Base-by-base conservation (phyloP, 2,888 invertebrate species). In the Eurytoma californica region DNA sequence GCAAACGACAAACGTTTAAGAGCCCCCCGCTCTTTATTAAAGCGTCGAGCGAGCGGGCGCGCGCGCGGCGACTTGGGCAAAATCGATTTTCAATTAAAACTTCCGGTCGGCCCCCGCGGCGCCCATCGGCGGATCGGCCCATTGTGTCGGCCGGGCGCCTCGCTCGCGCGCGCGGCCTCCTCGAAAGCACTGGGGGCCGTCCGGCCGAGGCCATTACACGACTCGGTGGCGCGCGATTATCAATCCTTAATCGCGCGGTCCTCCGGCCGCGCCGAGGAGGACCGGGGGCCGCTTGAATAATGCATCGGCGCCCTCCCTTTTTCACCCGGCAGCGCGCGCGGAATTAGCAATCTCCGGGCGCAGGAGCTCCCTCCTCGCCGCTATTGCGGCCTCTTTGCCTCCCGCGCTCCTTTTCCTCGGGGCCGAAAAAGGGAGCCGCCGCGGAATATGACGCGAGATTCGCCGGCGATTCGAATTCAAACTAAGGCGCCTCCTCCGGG, bases 11-110 rank as follows among this genome's bases (percentile, higher is more conserved):
- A 51, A 66, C 14, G 24, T 20, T 57, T 39, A 7, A 24, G 12
- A n/a, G 24, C 18, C 7, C 14, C 24, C 24, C 39, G 4, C 7
- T 20, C 66, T 66, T 28, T 60, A 72, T 72, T 66, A 77, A 77
- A 72, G 61, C 18, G 53, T 58, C 53, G 28, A 53, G 72, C 49
- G 63, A 55, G n/a, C n/a, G 24, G 24, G 60, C 51, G 18, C 14
- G n/a, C 18, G 28, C 57, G 20, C 16, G 68, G 49, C 30, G 58
- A 28, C 60, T 68, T 66, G 49, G 65, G n/a, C 28, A 68, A 72
- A 79, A 79, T 79, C 79, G 79, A 79, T 73, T 73, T 79, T 79
- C 79, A 69, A 79, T 79, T 74, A 79, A 79, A 79, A 79, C 63
- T 79, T 79, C 47, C 55, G 51, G 55, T n/a, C 20, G 18, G 24